Conservation (phyloP, 2,888 invertebrate genomes). For the Flabesymbios commensalis region DNA sequence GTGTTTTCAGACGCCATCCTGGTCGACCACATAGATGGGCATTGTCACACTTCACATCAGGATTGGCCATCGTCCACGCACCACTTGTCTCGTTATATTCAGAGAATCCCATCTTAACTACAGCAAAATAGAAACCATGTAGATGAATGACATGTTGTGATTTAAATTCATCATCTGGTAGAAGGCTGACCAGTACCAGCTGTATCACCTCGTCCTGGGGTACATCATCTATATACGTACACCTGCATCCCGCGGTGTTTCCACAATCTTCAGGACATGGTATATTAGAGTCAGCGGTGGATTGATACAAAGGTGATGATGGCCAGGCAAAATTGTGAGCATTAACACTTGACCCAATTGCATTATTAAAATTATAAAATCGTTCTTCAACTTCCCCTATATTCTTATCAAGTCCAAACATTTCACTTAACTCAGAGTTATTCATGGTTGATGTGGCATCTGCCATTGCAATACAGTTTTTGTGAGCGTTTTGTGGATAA, state of each 20-base stretch:
- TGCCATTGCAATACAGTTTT: not conserved
- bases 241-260: conserved; percentile 8
- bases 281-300: not conserved
- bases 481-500: not conserved
- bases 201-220: conserved; percentile 17
- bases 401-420: conserved; percentile 1
- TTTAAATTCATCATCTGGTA: not conserved
- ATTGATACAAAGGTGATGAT: conserved; percentile 4
- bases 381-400: conserved; percentile 11
- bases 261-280: conserved; percentile 4
- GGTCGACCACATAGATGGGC: not conserved
- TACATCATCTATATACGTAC: conserved; percentile 9
- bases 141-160: conserved; percentile 49
- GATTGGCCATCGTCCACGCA: conserved; percentile 11
- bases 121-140: conserved; percentile 52
- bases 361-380: conserved; percentile 12
- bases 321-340: conserved; percentile 6
- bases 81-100: conserved; percentile 20
- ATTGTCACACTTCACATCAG: conserved; percentile 33
- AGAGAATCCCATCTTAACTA: conserved; percentile 42
- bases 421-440: not conserved
- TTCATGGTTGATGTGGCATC: not conserved
- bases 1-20: conserved; percentile 4
- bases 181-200: conserved; percentile 12
- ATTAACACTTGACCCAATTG: conserved; percentile 11